These are phyloP conservation scores for Chlorodrepanis virens DNA, from an alignment of 2,113 vertebrate species.

Conservation along the genomic window DNA sequence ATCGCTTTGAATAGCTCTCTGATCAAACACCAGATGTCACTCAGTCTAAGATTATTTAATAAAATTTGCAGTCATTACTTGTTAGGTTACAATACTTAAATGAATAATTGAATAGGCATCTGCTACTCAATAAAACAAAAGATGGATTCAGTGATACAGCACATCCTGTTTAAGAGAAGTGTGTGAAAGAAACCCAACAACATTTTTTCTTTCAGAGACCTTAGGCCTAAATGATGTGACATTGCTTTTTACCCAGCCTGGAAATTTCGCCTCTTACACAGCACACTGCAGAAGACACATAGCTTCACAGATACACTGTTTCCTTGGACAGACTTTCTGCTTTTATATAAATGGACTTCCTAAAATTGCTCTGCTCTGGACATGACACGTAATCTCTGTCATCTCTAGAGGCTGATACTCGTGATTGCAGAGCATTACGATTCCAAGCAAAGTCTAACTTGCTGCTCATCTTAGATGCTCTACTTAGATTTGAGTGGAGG, in stretches of 20 bases:
- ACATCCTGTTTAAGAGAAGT: not conserved
- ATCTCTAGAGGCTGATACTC: not conserved
- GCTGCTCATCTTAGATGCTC: not conserved
- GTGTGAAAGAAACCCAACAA: not conserved
- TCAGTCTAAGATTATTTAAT: not conserved
- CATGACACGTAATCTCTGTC: not conserved
- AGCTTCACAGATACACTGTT: not conserved
- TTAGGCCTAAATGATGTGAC: not conserved
- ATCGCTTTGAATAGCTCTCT: not conserved
- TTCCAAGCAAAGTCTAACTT: conserved; percentile 40
- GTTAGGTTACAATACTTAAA: not conserved
- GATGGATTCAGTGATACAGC: not conserved
- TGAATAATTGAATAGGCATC: not conserved
- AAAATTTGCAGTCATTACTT: not conserved
- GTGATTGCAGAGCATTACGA: not conserved
- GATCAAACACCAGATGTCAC: not conserved
- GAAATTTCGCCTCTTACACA: not conserved
- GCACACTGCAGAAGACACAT: not conserved
- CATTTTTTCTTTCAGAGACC: not conserved
- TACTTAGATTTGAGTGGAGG: conserved; percentile 30
- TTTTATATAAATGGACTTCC: not conserved
- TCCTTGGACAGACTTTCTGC: not conserved
- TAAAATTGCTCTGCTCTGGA: not conserved
- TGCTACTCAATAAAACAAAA: not conserved
- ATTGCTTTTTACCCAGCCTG: not conserved